Evolutionary conservation across 2,888 invertebrate species (phyloP).

Genomic region (Electrophaes corylata): DNA sequence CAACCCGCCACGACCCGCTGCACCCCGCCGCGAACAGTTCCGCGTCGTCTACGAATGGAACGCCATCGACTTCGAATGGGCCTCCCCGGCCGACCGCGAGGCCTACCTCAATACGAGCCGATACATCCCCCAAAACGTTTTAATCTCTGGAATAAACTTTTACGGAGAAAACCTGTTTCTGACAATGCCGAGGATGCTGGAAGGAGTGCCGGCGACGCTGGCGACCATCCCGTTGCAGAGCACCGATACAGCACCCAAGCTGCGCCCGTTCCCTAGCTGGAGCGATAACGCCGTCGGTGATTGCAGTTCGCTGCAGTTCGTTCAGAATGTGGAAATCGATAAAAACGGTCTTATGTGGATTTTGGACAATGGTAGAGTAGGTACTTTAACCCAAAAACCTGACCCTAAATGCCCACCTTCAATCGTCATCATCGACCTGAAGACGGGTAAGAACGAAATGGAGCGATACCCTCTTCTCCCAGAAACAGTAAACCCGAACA

Average conservation of each 20-base stretch:
- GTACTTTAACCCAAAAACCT: slow-evolving; percentile 83
- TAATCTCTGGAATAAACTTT: slow-evolving; percentile 87
- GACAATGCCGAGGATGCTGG: slow-evolving; percentile 88
- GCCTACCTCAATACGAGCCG: slow-evolving; percentile 81
- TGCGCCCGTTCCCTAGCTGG: slow-evolving; percentile 90
- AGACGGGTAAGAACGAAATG: slow-evolving; percentile 81
- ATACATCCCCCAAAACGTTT: slow-evolving; percentile 87
- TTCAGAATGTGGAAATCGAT: slow-evolving; percentile 90
- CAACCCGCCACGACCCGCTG: slow-evolving; percentile 56
- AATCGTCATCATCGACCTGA: slow-evolving; percentile 87
- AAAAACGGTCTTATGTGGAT: slow-evolving; percentile 88
- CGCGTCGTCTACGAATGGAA: slow-evolving; percentile 90
- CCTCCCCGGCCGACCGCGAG: slow-evolving; percentile 80
- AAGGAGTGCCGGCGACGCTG: slow-evolving; percentile 89
- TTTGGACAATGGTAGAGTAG: slow-evolving; percentile 87
- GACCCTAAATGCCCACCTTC: slow-evolving; percentile 87
- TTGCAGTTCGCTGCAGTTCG: slow-evolving; percentile 88
- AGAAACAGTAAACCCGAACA: slow-evolving; percentile 82
- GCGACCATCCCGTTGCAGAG: slow-evolving; percentile 81
- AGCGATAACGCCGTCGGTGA: slow-evolving; percentile 86
- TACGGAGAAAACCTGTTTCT: slow-evolving; percentile 88
- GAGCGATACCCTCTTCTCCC: slow-evolving; percentile 86
- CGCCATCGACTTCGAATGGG: slow-evolving; percentile 88
- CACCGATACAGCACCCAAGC: slow-evolving; percentile 81
- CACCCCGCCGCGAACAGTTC: slow-evolving; percentile 82